A percentile compares a stretch with the other conserved stretches of the same genome.
Evolutionary conservation across 2,888 invertebrate species (phyloP).

Genomic region (Lasius platythorax): DNA sequence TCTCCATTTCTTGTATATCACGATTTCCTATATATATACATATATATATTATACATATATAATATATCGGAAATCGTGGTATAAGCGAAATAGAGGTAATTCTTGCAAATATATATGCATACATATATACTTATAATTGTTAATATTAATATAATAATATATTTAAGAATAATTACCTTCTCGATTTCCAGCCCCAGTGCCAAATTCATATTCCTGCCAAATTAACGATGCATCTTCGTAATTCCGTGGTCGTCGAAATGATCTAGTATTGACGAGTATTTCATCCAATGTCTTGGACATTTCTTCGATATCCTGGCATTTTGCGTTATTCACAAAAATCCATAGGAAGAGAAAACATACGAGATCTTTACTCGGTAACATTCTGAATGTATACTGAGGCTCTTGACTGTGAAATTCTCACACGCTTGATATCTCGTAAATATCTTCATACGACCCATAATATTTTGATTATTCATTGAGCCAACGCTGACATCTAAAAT

Average conservation of each 20-base stretch:
- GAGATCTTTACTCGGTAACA: conserved; percentile 35
- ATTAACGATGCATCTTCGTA: conserved; percentile 61
- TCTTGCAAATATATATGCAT: too few species aligned
- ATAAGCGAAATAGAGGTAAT: too few species aligned
- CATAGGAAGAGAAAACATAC: conserved; percentile 51
- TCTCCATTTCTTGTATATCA: too few species aligned
- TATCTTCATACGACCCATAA: conserved; percentile 13
- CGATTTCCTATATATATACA: too few species aligned
- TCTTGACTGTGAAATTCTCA: conserved; percentile 3
- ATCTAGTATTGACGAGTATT: background rate
- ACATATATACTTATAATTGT: background rate
- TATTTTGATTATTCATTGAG: conserved; percentile 35
- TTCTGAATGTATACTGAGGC: conserved; percentile 26
- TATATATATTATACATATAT: too few species aligned
- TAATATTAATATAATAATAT: background rate
- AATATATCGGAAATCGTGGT: too few species aligned
- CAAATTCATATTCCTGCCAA: conserved; percentile 84
- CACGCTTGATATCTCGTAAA: background rate
- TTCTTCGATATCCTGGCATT: conserved; percentile 58
- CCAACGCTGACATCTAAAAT: background rate
- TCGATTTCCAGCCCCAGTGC: conserved; percentile 82
- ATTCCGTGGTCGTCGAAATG: conserved; percentile 48
- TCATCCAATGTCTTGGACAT: conserved; percentile 39
- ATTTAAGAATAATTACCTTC: conserved; percentile 82
- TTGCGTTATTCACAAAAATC: conserved; percentile 34